These are phyloP conservation scores for Drosophila glabriapex DNA, from an alignment of 2,888 invertebrate genomes.

Conservation along the genomic window DNA sequence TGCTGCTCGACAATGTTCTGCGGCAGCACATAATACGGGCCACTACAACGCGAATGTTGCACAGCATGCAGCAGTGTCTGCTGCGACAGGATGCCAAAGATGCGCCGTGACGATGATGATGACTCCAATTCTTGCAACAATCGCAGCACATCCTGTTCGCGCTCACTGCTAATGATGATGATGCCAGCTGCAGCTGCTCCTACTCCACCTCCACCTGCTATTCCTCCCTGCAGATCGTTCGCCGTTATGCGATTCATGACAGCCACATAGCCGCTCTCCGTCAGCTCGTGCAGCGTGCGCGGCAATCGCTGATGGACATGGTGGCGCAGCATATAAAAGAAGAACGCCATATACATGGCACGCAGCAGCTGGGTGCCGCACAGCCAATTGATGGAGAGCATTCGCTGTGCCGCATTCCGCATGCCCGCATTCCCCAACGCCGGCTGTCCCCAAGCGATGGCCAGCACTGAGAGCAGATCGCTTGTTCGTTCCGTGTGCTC, in stretches of 20 bases:
- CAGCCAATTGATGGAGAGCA: constrained; percentile 1
- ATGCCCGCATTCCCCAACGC: neutral
- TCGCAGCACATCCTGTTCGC: neutral
- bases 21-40: neutral
- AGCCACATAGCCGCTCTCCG: neutral
- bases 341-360: neutral
- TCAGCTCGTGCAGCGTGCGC: neutral
- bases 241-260: neutral
- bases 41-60: neutral
- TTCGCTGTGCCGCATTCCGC: neutral
- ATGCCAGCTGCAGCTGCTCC: neutral
- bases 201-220: neutral
- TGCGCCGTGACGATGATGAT: neutral
- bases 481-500: neutral
- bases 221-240: neutral
- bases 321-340: neutral
- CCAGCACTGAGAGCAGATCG: neutral
- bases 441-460: neutral
- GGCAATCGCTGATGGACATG: neutral
- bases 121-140: neutral
- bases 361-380: neutral
- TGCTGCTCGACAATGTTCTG: neutral
- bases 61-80: neutral
- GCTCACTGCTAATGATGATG: neutral
- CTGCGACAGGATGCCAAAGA: neutral